A percentile compares a stretch with the other conserved stretches of the same genome.
phyloP scores from a whole-genome alignment of 2,888 invertebrate species.

The Dione juno region DNA sequence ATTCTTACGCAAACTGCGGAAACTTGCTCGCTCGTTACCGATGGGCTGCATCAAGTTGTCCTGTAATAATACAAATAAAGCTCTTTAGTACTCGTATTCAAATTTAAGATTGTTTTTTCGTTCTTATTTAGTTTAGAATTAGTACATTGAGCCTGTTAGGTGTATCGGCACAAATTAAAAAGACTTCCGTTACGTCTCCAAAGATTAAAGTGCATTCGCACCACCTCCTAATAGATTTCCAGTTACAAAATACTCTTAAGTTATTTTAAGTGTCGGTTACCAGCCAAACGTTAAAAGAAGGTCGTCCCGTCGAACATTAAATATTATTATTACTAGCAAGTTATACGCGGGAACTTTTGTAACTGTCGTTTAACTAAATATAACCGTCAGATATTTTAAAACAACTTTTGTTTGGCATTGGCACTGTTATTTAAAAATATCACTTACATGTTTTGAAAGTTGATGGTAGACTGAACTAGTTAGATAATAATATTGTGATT shows the following conservation, averaged over 20 bases:
- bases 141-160: not conserved
- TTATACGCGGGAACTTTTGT: conserved; percentile 49
- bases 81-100: conserved; percentile 38
- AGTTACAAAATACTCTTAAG: conserved; percentile 63
- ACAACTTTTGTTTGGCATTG: conserved; percentile 32
- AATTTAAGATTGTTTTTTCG: conserved; percentile 3
- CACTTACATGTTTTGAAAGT: conserved; percentile 15
- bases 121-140: not conserved
- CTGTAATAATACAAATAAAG: conserved; percentile 81
- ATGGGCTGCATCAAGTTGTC: conserved; percentile 89
- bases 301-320: conserved; percentile 53
- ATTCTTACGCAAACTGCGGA: conserved; percentile 93
- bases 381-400: conserved; percentile 30
- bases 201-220: conserved; percentile 65
- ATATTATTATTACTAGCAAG: conserved; percentile 47
- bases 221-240: conserved; percentile 57
- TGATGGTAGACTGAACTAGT: not conserved
- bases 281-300: conserved; percentile 58
- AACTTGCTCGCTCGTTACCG: conserved; percentile 88
- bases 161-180: conserved; percentile 59
- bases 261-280: conserved; percentile 66
- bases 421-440: conserved; percentile 10
- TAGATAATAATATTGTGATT: not conserved
- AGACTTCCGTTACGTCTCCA: conserved; percentile 65
- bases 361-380: conserved; percentile 43